Percentiles rank a stretch among this genome's conserved stretches.
These are phyloP conservation scores for Paraescarpia echinospica DNA, from an alignment of 1,140 invertebrate species.

Conservation along the genomic window DNA sequence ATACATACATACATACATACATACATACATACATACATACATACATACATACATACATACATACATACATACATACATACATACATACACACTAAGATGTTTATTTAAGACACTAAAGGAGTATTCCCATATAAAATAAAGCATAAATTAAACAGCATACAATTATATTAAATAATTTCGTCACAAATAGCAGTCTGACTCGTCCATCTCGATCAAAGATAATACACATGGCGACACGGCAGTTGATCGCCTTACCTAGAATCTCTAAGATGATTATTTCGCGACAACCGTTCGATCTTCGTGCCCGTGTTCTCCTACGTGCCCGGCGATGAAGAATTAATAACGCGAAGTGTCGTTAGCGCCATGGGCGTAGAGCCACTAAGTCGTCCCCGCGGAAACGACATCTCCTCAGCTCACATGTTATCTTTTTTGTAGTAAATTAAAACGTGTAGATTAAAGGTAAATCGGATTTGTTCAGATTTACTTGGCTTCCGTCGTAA, in stretches of 20 bases:
- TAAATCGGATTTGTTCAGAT: background rate
- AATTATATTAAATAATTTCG: background rate
- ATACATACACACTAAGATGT: too few species aligned
- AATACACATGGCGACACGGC: background rate
- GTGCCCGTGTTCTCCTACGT: background rate
- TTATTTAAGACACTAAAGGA: too few species aligned
- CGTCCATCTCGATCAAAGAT: background rate
- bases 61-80: too few species aligned
- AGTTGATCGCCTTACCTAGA: background rate
- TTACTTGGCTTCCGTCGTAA: background rate
- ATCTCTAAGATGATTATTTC: background rate
- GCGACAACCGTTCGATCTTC: background rate
- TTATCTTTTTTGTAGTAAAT: slow-evolving; percentile 2
- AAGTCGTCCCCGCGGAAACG: background rate
- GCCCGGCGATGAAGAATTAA: background rate
- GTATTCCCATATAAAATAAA: too few species aligned
- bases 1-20: too few species aligned
- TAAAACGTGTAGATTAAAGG: slow-evolving; percentile 1
- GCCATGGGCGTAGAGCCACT: background rate
- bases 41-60: too few species aligned
- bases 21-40: too few species aligned
- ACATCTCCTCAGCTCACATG: background rate
- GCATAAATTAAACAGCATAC: too few species aligned
- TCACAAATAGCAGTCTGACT: background rate
- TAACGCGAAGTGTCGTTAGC: background rate